phyloP scores from a whole-genome alignment of 2,113 vertebrate genomes.

The Pangasianodon hypophthalmus region DNA sequence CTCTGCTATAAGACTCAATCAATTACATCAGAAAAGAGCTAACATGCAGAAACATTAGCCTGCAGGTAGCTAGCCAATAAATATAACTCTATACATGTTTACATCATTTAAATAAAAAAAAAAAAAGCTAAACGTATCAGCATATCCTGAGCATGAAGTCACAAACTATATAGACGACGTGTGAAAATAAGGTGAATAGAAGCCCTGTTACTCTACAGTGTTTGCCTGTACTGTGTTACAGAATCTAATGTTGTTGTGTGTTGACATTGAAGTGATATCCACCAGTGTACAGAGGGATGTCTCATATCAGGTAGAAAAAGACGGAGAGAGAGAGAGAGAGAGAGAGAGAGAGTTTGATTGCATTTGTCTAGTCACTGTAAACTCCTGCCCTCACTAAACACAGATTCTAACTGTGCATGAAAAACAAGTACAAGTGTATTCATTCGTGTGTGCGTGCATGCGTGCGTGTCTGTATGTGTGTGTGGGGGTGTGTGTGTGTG shows the following conservation, averaged over 20 bases:
- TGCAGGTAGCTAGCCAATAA: neutral
- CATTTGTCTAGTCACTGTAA: slow-evolving; percentile 1
- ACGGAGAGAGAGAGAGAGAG: neutral
- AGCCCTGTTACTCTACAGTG: neutral
- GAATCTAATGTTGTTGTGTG: neutral
- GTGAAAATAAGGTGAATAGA: neutral
- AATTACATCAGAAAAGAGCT: neutral
- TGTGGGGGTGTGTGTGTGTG: slow-evolving; percentile 6
- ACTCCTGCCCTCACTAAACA: slow-evolving; percentile 14
- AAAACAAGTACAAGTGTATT: slow-evolving; percentile 49
- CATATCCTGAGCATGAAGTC: neutral
- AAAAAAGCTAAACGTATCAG: neutral
- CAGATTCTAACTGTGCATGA: slow-evolving; percentile 13
- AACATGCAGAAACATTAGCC: neutral
- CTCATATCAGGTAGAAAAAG: neutral
- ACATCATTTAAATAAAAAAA: neutral
- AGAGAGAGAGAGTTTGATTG: slow-evolving; percentile 48
- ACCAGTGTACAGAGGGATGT: neutral
- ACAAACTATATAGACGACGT: neutral
- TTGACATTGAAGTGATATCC: neutral
- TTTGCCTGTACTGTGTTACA: neutral
- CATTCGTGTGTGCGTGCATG: slow-evolving; percentile 47
- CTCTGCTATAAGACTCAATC: neutral
- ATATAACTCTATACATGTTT: neutral
- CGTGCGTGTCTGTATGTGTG: neutral